phyloP scores from a whole-genome alignment of 2,797 vertebrate species.

The Neomorphus geoffroyi region DNA sequence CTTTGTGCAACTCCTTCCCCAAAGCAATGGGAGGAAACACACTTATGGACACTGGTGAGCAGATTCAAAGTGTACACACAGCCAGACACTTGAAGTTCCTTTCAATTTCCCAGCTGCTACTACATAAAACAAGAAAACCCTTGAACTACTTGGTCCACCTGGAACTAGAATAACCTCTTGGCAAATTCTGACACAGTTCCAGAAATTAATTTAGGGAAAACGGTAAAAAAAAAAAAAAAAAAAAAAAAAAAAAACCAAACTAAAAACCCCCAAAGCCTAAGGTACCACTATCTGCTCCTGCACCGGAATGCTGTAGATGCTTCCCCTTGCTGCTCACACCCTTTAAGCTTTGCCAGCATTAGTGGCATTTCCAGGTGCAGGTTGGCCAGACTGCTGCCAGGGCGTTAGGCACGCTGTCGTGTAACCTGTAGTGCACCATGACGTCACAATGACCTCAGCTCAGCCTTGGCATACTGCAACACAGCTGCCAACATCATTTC shows the following conservation, averaged over 20 bases:
- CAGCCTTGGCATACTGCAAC: rapidly evolving
- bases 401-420: rapidly evolving
- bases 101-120: neutral
- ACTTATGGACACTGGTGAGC: neutral
- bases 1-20: neutral
- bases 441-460: neutral
- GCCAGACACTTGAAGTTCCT: neutral
- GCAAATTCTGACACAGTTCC: neutral
- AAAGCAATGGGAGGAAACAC: neutral
- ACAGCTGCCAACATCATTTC: neutral
- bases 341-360: neutral
- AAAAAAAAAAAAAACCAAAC: no score
- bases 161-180: neutral
- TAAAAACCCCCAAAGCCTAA: neutral
- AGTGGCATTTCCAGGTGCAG: neutral
- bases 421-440: rapidly evolving
- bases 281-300: neutral
- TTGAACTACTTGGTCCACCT: neutral
- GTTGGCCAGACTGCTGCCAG: neutral
- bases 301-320: neutral
- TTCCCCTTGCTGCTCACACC: neutral
- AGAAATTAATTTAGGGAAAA: neutral
- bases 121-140: neutral
- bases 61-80: neutral
- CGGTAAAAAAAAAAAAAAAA: no score